Evolutionary conservation across 2,888 invertebrate species (phyloP).

Genomic region (Hesperia comma): DNA sequence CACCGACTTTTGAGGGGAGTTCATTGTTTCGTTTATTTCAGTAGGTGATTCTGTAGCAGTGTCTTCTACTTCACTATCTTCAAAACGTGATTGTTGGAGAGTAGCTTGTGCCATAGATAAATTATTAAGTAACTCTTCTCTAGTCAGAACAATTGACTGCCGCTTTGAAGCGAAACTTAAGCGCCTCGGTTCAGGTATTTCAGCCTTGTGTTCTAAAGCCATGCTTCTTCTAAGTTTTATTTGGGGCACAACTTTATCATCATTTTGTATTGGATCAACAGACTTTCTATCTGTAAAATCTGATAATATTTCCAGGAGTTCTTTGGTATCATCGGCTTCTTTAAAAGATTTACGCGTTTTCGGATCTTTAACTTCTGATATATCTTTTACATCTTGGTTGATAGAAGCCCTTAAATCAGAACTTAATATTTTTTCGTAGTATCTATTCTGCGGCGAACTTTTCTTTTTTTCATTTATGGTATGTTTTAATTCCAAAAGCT

Average conservation of each 20-base stretch:
- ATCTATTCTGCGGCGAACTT: slow-evolving; percentile 40
- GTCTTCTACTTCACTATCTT: slow-evolving; percentile 55
- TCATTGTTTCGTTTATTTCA: slow-evolving; percentile 34
- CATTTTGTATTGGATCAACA: slow-evolving; percentile 37
- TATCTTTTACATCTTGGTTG: slow-evolving; percentile 24
- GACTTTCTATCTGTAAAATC: slow-evolving; percentile 58
- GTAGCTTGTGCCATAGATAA: slow-evolving; percentile 67
- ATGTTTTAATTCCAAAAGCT: slow-evolving; percentile 42
- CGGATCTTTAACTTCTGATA: slow-evolving; percentile 39
- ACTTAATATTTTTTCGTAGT: slow-evolving; percentile 48
- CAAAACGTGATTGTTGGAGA: slow-evolving; percentile 57
- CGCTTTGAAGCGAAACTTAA: slow-evolving; percentile 54
- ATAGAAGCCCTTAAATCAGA: slow-evolving; percentile 40
- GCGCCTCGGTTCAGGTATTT: slow-evolving; percentile 45
- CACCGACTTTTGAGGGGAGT: slow-evolving; percentile 43
- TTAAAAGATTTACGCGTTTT: slow-evolving; percentile 48
- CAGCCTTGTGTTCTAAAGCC: slow-evolving; percentile 45
- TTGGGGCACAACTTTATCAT: slow-evolving; percentile 29
- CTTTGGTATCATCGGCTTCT: slow-evolving; percentile 63
- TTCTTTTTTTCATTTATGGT: slow-evolving; percentile 35
- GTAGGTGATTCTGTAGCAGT: slow-evolving; percentile 43
- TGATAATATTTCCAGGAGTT: slow-evolving; percentile 64
- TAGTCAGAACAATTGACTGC: slow-evolving; percentile 57
- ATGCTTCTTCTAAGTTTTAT: slow-evolving; percentile 37
- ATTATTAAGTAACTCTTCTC: slow-evolving; percentile 63